Evolutionary conservation across 2,888 invertebrate species (phyloP).

Genomic region (Alcis repandata): DNA sequence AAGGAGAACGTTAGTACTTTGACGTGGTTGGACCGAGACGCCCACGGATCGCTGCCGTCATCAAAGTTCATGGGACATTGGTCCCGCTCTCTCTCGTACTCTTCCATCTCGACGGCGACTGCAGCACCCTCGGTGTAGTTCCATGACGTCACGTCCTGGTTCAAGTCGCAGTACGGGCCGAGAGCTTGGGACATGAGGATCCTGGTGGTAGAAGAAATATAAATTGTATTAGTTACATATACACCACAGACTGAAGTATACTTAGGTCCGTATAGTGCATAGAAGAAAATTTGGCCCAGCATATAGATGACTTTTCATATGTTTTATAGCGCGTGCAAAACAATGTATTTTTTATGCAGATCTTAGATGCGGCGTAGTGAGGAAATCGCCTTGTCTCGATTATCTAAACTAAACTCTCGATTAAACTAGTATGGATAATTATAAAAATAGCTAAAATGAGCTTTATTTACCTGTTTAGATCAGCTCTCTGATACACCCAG

Average conservation of each 20-base stretch:
- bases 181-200: slow-evolving; percentile 92
- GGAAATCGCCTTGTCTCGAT: no score
- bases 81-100: slow-evolving; percentile 97
- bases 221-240: background rate
- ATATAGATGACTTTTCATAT: no score
- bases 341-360: no score
- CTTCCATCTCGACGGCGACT: slow-evolving; percentile 95
- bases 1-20: slow-evolving; percentile 88
- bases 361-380: no score
- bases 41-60: slow-evolving; percentile 96
- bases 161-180: slow-evolving; percentile 95
- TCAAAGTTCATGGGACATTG: slow-evolving; percentile 99
- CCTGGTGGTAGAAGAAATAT: slow-evolving; percentile 58
- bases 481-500: slow-evolving; percentile 98
- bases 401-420: no score
- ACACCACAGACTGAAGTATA: no score
- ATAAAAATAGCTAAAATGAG: background rate
- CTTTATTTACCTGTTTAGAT: slow-evolving; percentile 91
- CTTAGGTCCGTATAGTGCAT: no score
- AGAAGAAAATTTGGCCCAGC: no score
- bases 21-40: slow-evolving; percentile 89
- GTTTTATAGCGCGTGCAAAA: no score
- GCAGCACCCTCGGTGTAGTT: slow-evolving; percentile 97
- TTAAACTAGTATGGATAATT: no score
- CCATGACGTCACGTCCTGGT: slow-evolving; percentile 96